A percentile compares a stretch with the other conserved stretches of the same genome.
Conservation (phyloP, 2,113 vertebrate species). For the Cavia aperea region DNA sequence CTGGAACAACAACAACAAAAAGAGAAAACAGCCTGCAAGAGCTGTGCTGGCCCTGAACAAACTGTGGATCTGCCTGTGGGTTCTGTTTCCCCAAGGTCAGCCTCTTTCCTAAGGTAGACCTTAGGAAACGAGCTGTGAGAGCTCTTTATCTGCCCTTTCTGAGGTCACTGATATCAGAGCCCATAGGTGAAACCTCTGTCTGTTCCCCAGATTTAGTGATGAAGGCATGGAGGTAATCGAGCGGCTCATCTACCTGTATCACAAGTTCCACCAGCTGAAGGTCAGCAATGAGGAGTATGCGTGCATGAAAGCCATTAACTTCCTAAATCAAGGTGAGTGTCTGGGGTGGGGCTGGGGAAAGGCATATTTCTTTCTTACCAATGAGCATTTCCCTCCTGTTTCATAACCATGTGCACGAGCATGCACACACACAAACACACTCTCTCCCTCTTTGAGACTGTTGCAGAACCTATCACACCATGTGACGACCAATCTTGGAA, state of each 20-base stretch:
- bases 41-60: not conserved
- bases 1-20: too few species aligned
- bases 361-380: not conserved
- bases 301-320: slow-evolving; percentile 99
- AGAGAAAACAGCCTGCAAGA: not conserved
- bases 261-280: slow-evolving; percentile 95
- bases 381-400: not conserved
- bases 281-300: slow-evolving; percentile 98
- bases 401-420: not conserved
- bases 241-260: slow-evolving; percentile 95
- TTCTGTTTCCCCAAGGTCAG: not conserved
- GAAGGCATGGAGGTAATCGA: slow-evolving; percentile 99
- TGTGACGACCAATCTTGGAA: not conserved
- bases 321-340: slow-evolving; percentile 94
- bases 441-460: not conserved
- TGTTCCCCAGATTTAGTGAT: slow-evolving; percentile 86
- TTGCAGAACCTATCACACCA: not conserved
- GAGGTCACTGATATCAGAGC: not conserved
- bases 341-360: not conserved
- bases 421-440: not conserved
- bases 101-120: not conserved
- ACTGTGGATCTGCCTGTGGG: not conserved
- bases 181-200: not conserved
- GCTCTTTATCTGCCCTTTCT: not conserved
- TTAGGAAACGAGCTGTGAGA: not conserved